Evolutionary conservation across 2,113 vertebrate species (phyloP), one percentile per base, ranked within the genome.

Genomic region (Passerina amoena): DNA sequence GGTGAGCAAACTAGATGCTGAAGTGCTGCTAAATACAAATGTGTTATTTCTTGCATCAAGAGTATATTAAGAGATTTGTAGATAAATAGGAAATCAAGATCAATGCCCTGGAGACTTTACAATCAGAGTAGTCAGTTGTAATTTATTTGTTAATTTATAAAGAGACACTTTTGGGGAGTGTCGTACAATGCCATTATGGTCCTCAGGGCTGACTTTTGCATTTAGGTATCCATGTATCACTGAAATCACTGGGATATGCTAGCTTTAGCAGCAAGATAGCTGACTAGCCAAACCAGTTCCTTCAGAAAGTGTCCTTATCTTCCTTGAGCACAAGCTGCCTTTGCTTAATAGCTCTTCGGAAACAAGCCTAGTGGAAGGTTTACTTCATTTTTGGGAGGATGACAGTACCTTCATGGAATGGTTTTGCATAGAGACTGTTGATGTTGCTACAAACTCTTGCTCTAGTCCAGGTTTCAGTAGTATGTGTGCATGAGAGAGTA

Each of bases 121-220:
- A 86, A n/a, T 90, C 63, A 4, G 51, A 82, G 47, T 10, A 91
- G 78, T 81, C 70, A 37, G 0, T 91, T 86, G 65, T 92, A 96
- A 94, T 94, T 90, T 82, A 79, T 94, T 91, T 86, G 86, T 95
- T 94, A 72, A 96, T 95, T 91, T 91, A 83, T 51, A 88, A 84
- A 95, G 84, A 78, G 72, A 82, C 83, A 84, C 56, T 93, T 91
- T 82, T 8, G 56, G 77, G 75, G 82, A 85, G 73, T 89, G 86
- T 92, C 71, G 0, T 28, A 33, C 24, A 47, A 60, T 63, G 82
- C 50, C 54, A 69, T 91, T 92, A 78, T 75, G 65, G 82, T 95
- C 90, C 92, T 90, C 60, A 47, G 95, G 65, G 84, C 86, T 96
- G 84, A 35, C 56, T 95, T 95, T 94, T 94, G 47, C 79, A 30